phyloP scores from a whole-genome alignment of 2,888 invertebrate species.

The Crocallis elinguaria region DNA sequence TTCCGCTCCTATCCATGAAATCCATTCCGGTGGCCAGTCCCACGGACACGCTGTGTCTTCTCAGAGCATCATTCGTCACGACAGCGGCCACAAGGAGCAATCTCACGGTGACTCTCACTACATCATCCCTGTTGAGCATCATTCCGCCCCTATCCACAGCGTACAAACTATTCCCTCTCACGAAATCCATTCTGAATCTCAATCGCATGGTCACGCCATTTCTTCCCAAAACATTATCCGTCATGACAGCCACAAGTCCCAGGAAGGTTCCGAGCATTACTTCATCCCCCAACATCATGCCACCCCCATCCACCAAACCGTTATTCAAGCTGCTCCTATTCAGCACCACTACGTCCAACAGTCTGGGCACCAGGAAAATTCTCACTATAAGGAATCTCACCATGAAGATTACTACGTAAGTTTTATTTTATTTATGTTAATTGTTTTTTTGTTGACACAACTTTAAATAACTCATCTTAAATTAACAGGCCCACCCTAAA shows the following conservation, averaged over 20 bases:
- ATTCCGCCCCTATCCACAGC: slow-evolving; percentile 26
- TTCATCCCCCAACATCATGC: slow-evolving; percentile 44
- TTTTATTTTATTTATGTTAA: slow-evolving; percentile 15
- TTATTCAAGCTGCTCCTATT: slow-evolving; percentile 45
- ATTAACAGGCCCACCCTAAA: slow-evolving; percentile 73
- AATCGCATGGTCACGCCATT: slow-evolving; percentile 36
- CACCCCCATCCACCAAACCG: slow-evolving; percentile 45
- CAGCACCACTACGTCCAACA: slow-evolving; percentile 36
- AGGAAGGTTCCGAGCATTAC: slow-evolving; percentile 35
- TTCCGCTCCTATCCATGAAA: slow-evolving; percentile 27
- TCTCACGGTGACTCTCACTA: slow-evolving; percentile 28
- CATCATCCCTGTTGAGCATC: slow-evolving; percentile 23
- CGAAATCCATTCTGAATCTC: slow-evolving; percentile 20
- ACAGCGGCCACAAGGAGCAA: slow-evolving; percentile 30
- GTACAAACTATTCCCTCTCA: slow-evolving; percentile 33
- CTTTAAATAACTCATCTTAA: too few relatives aligned
- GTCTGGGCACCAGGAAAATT: slow-evolving; percentile 33
- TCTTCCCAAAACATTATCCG: slow-evolving; percentile 45
- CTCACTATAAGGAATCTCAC: slow-evolving; percentile 42
- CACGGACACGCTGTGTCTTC: slow-evolving; percentile 40
- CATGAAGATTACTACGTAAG: slow-evolving; percentile 63
- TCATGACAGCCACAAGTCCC: slow-evolving; percentile 38
- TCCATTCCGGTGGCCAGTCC: slow-evolving; percentile 26
- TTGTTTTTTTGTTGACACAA: too few relatives aligned
- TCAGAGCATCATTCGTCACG: slow-evolving; percentile 43